Percentiles rank a stretch among this genome's conserved stretches.
These are phyloP conservation scores for Lethocerus indicus DNA, from an alignment of 1,140 invertebrate genomes.

Conservation along the genomic window DNA sequence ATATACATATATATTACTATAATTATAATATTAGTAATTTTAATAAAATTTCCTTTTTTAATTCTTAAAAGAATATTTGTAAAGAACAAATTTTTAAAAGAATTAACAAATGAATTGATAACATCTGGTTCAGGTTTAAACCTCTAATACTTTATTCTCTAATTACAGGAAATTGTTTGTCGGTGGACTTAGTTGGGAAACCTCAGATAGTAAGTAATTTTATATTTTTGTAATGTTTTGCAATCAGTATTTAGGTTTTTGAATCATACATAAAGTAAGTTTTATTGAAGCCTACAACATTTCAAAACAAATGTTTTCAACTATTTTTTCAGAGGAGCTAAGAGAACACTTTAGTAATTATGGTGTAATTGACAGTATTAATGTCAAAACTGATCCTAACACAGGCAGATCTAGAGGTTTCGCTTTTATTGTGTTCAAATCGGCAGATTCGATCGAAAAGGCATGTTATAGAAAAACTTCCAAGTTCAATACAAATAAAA, in stretches of 20 bases:
- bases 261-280: too few relatives aligned
- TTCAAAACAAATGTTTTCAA: constrained; percentile 11
- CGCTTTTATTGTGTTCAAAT: constrained; percentile 77
- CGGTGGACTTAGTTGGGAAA: constrained; percentile 93
- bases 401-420: constrained; percentile 46
- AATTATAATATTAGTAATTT: too few relatives aligned
- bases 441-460: constrained; percentile 76
- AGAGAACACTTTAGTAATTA: constrained; percentile 52
- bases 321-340: constrained; percentile 65
- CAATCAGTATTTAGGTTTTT: too few relatives aligned
- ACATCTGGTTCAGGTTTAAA: too few relatives aligned
- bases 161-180: constrained; percentile 92
- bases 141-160: constrained; percentile 30
- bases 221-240: constrained; percentile 3
- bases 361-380: constrained; percentile 42
- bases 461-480: constrained; percentile 28
- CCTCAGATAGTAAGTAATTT: constrained; percentile 79
- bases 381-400: constrained; percentile 44
- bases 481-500: neutral
- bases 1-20: too few relatives aligned
- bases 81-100: too few relatives aligned
- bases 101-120: too few relatives aligned
- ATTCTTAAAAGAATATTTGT: too few relatives aligned
- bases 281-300: neutral
- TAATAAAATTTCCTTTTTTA: too few relatives aligned